These are phyloP conservation scores for Eulemur mongoz DNA, from an alignment of 2,797 vertebrate genomes.

Conservation along the genomic window DNA sequence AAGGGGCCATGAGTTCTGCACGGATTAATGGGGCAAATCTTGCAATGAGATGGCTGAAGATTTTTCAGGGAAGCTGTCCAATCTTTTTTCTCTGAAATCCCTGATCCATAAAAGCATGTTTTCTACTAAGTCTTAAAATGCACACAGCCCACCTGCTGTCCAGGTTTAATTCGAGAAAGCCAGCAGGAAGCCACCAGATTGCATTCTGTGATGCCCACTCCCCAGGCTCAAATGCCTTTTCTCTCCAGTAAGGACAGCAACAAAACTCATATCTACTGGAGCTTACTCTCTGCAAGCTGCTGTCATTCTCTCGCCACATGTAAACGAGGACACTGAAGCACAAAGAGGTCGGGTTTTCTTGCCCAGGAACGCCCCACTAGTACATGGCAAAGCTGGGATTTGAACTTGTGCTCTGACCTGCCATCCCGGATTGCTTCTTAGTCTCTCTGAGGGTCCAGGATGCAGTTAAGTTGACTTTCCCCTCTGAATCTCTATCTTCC, in stretches of 20 bases:
- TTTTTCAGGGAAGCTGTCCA: background rate
- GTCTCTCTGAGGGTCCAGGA: background rate
- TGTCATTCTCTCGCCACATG: background rate
- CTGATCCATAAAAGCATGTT: background rate
- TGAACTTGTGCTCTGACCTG: background rate
- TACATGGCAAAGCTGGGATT: background rate
- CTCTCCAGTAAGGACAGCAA: background rate
- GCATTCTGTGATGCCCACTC: background rate
- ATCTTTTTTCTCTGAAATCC: background rate
- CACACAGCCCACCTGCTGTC: background rate
- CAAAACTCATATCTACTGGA: accelerated
- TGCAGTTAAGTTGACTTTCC: too few species aligned
- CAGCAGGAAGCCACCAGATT: background rate
- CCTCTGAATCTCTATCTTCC: background rate
- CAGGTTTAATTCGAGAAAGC: background rate
- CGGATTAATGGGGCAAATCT: background rate
- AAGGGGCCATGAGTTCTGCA: background rate
- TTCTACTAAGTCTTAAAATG: background rate
- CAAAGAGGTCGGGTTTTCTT: background rate
- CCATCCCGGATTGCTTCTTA: background rate
- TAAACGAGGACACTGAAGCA: background rate
- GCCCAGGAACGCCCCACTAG: accelerated
- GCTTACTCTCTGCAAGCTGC: background rate
- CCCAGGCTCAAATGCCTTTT: background rate
- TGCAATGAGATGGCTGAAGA: too few species aligned